These are phyloP conservation scores for Lymantria dispar DNA, from an alignment of 2,888 invertebrate species.

Conservation along the genomic window DNA sequence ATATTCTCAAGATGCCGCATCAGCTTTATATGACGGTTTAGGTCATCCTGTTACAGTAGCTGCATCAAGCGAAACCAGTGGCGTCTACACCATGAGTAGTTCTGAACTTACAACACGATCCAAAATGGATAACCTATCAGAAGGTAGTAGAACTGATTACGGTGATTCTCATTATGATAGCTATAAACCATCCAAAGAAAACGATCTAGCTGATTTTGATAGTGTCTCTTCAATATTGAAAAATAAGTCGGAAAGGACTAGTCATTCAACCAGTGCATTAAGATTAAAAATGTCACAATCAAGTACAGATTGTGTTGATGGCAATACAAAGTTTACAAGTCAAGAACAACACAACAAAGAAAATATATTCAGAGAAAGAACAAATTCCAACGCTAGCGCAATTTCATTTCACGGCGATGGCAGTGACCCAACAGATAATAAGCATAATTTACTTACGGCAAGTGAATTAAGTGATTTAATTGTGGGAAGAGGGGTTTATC, in stretches of 20 bases:
- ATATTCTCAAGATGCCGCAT: constrained; percentile 81
- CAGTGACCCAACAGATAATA: constrained; percentile 92
- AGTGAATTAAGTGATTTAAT: constrained; percentile 92
- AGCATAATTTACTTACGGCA: constrained; percentile 89
- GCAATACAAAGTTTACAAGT: constrained; percentile 54
- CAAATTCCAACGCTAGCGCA: constrained; percentile 91
- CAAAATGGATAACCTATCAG: constrained; percentile 79
- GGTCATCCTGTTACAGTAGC: constrained; percentile 82
- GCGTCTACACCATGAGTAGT: constrained; percentile 91
- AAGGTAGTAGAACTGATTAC: constrained; percentile 70
- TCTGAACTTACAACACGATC: constrained; percentile 84
- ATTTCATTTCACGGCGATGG: constrained; percentile 93
- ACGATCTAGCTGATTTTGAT: constrained; percentile 75
- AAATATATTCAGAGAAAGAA: constrained; percentile 83
- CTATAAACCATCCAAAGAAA: constrained; percentile 79
- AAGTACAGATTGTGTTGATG: constrained; percentile 79
- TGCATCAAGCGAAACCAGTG: constrained; percentile 92
- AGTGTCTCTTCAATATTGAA: constrained; percentile 76
- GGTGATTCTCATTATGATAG: constrained; percentile 81
- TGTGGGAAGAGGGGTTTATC: constrained; percentile 90
- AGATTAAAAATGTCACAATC: constrained; percentile 49
- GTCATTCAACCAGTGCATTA: constrained; percentile 48
- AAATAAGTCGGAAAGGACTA: constrained; percentile 74
- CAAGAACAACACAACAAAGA: constrained; percentile 74
- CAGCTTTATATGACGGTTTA: constrained; percentile 80